Evolutionary conservation across 2,797 vertebrate genomes (phyloP).

Genomic region (Lepilemur ruficaudatus): DNA sequence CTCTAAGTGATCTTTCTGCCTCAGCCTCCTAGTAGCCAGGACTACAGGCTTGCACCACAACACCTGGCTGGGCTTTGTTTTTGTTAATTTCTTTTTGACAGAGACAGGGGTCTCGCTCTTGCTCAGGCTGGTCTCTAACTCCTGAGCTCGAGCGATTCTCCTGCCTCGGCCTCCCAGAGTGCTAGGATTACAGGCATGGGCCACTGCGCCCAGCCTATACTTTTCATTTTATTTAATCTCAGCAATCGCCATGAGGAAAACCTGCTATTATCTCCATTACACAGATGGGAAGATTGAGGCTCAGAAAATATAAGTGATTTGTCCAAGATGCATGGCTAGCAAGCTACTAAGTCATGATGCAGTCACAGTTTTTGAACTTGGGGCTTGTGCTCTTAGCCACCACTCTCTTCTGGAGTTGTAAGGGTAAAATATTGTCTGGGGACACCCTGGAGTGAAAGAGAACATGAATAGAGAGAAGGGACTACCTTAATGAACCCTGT

Average conservation of each 20-base stretch:
- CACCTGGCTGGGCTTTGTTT: no score
- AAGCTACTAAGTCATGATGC: background rate
- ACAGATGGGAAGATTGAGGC: constrained; percentile 6
- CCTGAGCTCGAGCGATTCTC: no score
- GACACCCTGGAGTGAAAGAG: background rate
- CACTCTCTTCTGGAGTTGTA: background rate
- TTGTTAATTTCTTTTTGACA: no score
- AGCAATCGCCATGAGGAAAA: background rate
- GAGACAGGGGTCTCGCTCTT: no score
- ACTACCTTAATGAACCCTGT: background rate
- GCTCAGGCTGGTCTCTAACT: no score
- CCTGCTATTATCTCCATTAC: background rate
- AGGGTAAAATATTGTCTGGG: background rate
- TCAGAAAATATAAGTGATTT: background rate
- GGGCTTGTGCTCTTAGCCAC: background rate
- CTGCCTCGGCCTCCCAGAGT: no score
- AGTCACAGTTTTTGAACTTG: background rate
- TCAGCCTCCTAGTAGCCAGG: no score
- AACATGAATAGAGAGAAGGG: background rate
- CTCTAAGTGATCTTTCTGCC: no score
- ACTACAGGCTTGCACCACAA: no score
- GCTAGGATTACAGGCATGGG: no score
- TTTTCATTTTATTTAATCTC: background rate
- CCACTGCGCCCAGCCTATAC: fast-evolving
- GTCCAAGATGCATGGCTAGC: background rate